Conservation (phyloP, 2,113 vertebrate genomes). For the Phaethornis superciliosus region DNA sequence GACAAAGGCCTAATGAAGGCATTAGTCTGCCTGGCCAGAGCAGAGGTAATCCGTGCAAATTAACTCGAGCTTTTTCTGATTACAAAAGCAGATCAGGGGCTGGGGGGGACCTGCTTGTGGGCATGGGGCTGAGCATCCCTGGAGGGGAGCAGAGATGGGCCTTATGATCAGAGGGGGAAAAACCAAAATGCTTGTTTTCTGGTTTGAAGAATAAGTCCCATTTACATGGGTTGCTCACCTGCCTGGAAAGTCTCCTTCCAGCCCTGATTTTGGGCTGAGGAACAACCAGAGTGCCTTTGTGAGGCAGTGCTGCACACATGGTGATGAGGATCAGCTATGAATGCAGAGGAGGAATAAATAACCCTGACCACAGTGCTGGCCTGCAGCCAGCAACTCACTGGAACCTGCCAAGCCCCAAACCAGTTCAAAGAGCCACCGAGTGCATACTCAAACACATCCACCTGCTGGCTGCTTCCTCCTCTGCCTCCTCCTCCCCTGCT, state of each 20-base stretch:
- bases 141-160: not conserved
- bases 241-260: not conserved
- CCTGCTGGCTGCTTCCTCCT: not conserved
- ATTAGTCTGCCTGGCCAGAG: not conserved
- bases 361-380: not conserved
- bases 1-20: not conserved
- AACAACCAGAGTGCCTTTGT: rapidly evolving
- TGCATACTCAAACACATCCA: rapidly evolving
- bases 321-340: not conserved
- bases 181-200: not conserved
- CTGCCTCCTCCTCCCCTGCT: not conserved
- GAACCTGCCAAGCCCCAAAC: not conserved
- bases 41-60: not conserved
- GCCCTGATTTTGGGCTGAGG: not conserved
- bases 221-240: rapidly evolving
- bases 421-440: not conserved
- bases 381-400: not conserved
- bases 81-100: not conserved
- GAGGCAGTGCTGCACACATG: rapidly evolving
- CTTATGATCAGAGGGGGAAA: not conserved
- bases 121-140: rapidly evolving
- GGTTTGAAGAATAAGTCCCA: not conserved
- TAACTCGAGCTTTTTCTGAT: not conserved
- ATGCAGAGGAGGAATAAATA: not conserved
- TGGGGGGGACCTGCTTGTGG: not conserved